Evolutionary conservation across 2,113 vertebrate genomes (phyloP).

Genomic region (Regulus satrapa): DNA sequence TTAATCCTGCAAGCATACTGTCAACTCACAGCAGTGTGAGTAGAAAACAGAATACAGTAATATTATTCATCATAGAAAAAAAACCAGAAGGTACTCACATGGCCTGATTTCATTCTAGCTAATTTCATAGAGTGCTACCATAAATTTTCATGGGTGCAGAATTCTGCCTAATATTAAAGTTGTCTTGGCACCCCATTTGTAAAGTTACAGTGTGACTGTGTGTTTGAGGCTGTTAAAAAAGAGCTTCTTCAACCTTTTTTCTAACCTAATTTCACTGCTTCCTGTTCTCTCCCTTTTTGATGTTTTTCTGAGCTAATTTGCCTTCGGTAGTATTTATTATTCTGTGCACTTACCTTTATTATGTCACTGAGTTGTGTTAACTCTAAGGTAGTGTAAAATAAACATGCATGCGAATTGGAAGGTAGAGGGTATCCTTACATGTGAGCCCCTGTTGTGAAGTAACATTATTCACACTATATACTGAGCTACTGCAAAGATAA

Average conservation of each 20-base stretch:
- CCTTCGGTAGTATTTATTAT: neutral
- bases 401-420: neutral
- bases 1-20: neutral
- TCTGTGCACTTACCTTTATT: neutral
- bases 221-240: neutral
- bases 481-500: neutral
- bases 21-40: neutral
- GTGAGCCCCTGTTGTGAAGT: neutral
- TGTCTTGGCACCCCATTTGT: neutral
- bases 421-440: neutral
- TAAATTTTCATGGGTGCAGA: neutral
- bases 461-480: neutral
- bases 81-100: neutral
- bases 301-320: neutral
- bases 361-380: neutral
- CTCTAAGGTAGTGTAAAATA: neutral
- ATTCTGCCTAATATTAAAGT: neutral
- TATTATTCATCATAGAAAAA: neutral
- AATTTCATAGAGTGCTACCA: neutral
- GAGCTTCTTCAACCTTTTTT: neutral
- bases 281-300: neutral
- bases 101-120: neutral
- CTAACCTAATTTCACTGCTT: neutral
- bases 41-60: neutral
- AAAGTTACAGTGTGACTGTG: neutral